Base-by-base conservation (phyloP, 2,888 invertebrate genomes). In the Cetonia aurata region DNA sequence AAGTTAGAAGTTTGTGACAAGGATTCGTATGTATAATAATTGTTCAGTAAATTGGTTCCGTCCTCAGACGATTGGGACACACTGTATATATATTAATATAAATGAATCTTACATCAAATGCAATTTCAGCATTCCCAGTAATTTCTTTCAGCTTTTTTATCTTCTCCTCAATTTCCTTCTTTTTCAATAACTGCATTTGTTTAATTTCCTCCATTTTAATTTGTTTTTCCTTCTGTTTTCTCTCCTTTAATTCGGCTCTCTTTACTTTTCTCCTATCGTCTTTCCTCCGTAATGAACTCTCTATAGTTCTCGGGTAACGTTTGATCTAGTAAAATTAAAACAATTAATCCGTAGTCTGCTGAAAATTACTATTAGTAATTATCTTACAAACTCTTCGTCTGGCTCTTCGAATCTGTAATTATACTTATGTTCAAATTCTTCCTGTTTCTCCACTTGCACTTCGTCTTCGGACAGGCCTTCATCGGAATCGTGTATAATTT, bases 331-430 rank as follows among this genome's bases (percentile, higher is more conserved):
- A 48, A 74, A 57, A 74, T 37, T 67, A 53, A 53, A 6, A 19
- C 19, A 17, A 25, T 37, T 13, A 52, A 37, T n/a, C n/a, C n/a
- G n/a, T 33, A 52, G 13, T 25, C 15, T n/a, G 37, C 37, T 6
- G 33, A 13, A 66, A 50, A 33, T 59, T 31, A 67, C 6, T 3
- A 37, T 37, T 72, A 55, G 8, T 66, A 67, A 42, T 25, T 42
- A 25, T 59, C 88, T 86, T 77, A 95, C 92, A 84, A 93, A 97
- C 77, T 97, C 96, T 57, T 92, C 90, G 83, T 98, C 98, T 0
- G 97, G 98, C 83, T 99, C 98, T 84, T 99, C 98, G 83, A 93
- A 99, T 73, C 99, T 89, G 83, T 96, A 98, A 86, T 99, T 98
- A 84, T 93, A 99, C 75, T 98, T 97, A 55, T 94, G 89, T 81